phyloP scores from a whole-genome alignment of 2,888 invertebrate species.

The Phyllotreta cruciferae region DNA sequence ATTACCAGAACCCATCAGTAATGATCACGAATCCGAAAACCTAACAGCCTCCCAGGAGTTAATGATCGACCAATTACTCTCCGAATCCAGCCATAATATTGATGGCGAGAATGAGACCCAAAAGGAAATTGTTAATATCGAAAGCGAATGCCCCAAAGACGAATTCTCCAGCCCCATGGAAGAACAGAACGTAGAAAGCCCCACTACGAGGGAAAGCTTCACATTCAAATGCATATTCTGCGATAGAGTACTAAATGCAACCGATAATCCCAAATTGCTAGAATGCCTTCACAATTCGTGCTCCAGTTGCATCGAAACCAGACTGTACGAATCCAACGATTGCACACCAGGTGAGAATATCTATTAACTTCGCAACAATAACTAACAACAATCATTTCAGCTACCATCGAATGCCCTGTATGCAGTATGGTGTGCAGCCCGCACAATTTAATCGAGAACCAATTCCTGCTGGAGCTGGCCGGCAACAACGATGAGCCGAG shows the following conservation, averaged over 20 bases:
- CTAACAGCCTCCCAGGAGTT: constrained; percentile 38
- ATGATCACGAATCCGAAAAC: constrained; percentile 31
- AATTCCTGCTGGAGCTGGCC: constrained; percentile 76
- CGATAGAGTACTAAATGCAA: constrained; percentile 62
- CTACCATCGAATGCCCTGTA: constrained; percentile 69
- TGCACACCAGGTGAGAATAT: constrained; percentile 38
- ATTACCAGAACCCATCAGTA: constrained; percentile 16
- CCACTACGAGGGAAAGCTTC: constrained; percentile 55
- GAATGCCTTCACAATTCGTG: constrained; percentile 91
- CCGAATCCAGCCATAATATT: constrained; percentile 36
- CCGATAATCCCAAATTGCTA: constrained; percentile 78
- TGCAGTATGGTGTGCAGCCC: constrained; percentile 78
- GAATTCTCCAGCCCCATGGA: constrained; percentile 41
- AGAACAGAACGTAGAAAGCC: constrained; percentile 56
- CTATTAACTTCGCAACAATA: not conserved
- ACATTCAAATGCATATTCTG: constrained; percentile 60
- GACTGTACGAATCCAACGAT: constrained; percentile 64
- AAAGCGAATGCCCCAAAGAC: constrained; percentile 25
- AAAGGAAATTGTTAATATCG: constrained; percentile 35
- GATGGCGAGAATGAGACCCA: constrained; percentile 32
- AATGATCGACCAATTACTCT: constrained; percentile 42
- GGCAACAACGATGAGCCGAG: constrained; percentile 64
- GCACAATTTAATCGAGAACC: constrained; percentile 82
- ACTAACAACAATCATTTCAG: constrained; percentile 35
- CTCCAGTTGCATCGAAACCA: constrained; percentile 74